Percentiles rank a stretch among this genome's conserved stretches.
Evolutionary conservation across 2,888 invertebrate genomes (phyloP).

Genomic region (Cheiracanthium punctorium): DNA sequence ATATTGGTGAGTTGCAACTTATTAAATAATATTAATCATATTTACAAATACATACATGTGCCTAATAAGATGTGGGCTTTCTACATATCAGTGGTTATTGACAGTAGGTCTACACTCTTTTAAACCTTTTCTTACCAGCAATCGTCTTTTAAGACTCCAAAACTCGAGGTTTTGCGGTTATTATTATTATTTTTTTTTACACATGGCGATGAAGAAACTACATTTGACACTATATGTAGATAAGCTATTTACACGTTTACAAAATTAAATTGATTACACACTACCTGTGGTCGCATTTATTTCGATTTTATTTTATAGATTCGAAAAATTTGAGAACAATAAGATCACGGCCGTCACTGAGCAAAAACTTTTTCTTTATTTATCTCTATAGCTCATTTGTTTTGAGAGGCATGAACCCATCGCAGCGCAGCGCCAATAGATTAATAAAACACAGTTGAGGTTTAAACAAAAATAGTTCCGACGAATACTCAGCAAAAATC

Average conservation of each 20-base stretch:
- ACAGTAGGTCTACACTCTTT: constrained; percentile 57
- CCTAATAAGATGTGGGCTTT: constrained; percentile 66
- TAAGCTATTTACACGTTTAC: constrained; percentile 68
- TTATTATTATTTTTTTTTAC: no score
- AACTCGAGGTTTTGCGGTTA: constrained; percentile 66
- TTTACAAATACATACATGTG: constrained; percentile 70
- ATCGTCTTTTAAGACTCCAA: constrained; percentile 43
- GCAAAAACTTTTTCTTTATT: constrained; percentile 54
- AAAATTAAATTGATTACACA: constrained; percentile 66
- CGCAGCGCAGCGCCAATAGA: constrained; percentile 56
- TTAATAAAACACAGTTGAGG: constrained; percentile 50
- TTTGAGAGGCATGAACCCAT: constrained; percentile 43
- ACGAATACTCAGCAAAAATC: constrained; percentile 53
- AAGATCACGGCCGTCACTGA: constrained; percentile 61
- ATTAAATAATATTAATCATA: constrained; percentile 51
- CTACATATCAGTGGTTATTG: constrained; percentile 67
- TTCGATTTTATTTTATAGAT: constrained; percentile 34
- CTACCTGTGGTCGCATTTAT: constrained; percentile 54
- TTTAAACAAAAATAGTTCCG: constrained; percentile 53
- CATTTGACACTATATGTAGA: constrained; percentile 49
- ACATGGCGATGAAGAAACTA: constrained; percentile 50
- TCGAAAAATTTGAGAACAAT: constrained; percentile 62
- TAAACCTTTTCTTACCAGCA: constrained; percentile 39
- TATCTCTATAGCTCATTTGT: constrained; percentile 66
- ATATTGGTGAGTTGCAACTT: constrained; percentile 65